A percentile compares a stretch with the other conserved stretches of the same genome.
phyloP scores from a whole-genome alignment of 2,888 invertebrate species.

The Campoletis raptor region DNA sequence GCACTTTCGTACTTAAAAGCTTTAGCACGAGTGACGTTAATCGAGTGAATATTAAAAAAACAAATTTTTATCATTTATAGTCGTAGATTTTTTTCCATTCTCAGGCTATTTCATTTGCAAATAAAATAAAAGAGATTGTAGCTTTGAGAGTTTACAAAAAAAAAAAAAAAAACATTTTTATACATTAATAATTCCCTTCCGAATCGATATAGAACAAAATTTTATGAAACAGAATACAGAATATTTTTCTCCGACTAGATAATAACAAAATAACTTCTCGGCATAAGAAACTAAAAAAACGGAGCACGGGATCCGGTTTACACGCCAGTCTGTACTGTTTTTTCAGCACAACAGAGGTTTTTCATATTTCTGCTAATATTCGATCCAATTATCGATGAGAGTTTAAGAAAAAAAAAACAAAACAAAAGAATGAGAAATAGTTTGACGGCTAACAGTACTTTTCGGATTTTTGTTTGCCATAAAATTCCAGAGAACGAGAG shows the following conservation, averaged over 20 bases:
- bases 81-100: no score
- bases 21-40: not conserved
- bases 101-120: no score
- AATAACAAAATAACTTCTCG: not conserved
- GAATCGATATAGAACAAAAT: not conserved
- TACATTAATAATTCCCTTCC: not conserved
- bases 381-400: slow-evolving; percentile 5
- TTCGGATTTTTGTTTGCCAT: not conserved
- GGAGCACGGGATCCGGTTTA: not conserved
- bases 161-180: not conserved
- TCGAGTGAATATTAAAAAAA: not conserved
- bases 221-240: not conserved
- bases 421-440: slow-evolving; percentile 4
- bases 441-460: not conserved
- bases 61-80: not conserved
- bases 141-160: not conserved
- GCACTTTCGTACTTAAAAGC: not conserved
- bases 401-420: not conserved
- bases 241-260: not conserved
- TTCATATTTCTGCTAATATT: not conserved
- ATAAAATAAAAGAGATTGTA: not conserved
- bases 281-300: not conserved
- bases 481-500: not conserved
- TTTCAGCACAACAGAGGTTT: not conserved
- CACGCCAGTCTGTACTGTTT: not conserved